These are phyloP conservation scores for Podarcis siculus DNA, from an alignment of 2,797 vertebrate species.

Conservation along the genomic window DNA sequence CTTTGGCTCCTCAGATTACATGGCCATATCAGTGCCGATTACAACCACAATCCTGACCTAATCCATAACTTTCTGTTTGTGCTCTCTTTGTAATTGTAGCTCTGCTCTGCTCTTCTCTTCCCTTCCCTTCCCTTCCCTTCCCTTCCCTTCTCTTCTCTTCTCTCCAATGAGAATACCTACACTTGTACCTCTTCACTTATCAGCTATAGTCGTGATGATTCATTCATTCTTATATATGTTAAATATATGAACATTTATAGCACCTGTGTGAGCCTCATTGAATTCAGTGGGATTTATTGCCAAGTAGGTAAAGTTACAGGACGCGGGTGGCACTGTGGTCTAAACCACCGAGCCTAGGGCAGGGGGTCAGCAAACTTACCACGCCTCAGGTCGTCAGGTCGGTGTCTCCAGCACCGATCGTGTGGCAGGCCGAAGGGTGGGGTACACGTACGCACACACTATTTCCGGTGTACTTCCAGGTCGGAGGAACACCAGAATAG, in stretches of 20 bases:
- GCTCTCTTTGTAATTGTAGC: not conserved
- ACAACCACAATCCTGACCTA: conserved; percentile 45
- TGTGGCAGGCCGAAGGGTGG: too few relatives aligned
- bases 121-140: not conserved
- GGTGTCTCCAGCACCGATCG: too few relatives aligned
- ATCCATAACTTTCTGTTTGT: conserved; percentile 19
- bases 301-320: too few relatives aligned
- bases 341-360: too few relatives aligned
- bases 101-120: not conserved
- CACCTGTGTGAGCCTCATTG: not conserved
- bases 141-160: too few relatives aligned
- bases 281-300: not conserved
- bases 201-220: not conserved
- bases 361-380: too few relatives aligned
- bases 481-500: too few relatives aligned
- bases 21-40: conserved; percentile 29
- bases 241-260: not conserved
- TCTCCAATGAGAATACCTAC: not conserved
- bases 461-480: too few relatives aligned
- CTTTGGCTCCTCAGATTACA: conserved; percentile 23
- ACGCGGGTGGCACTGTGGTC: too few relatives aligned
- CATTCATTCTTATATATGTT: not conserved
- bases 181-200: not conserved
- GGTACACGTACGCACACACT: too few relatives aligned
- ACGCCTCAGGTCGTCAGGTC: too few relatives aligned